Base-by-base conservation (phyloP, 2,113 vertebrate genomes). In the Copsychus sechellarum region DNA sequence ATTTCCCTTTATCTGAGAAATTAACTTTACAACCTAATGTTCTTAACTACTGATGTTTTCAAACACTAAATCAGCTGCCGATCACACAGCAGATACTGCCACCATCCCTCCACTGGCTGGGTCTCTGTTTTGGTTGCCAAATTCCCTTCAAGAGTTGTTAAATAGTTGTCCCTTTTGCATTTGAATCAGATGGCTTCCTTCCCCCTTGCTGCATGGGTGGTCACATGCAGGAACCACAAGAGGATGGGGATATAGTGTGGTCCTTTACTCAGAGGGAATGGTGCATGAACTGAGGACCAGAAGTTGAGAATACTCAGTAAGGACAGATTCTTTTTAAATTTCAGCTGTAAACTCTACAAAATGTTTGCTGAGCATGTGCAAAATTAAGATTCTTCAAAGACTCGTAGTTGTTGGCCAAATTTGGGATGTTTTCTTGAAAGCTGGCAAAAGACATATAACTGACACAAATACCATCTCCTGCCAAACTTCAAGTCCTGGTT, bases 371-470 rank as follows among this genome's bases (percentile, higher is more conserved):
- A 88, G 56, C 24, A 0, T 86, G 67, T 92, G 65, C 80, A 93
- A 78, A 95, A 80, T 71, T 73, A 58, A 56, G 72, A 86, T 96
- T 91, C 88, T 95, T 95, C 80, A 94, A 86, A 92, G 94, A 40
- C 57, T 86, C 5, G 0, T 62, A 81, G 20, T n/a, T 92, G n/a
- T 95, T 97, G 71, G 94, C 95, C 95, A 94, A 92, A 95, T 97
- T 97, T 92, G 92, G 95, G 72, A 91, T 95, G 83, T 95, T 96
- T 96, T 96, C 76, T 73, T 97, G 86, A 82, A 93, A 93, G 71
- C 18, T 96, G 96, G 94, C 88, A 91, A 88, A 94, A 84, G 64
- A 24, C 84, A 8, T 36, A 12, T 76, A 81, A 76, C 72, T 90
- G 76, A 93, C 82, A 93, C 60, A 92, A 94, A 95, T 95, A 88